phyloP scores from a whole-genome alignment of 2,888 invertebrate genomes.

The Sialis fuliginosa region DNA sequence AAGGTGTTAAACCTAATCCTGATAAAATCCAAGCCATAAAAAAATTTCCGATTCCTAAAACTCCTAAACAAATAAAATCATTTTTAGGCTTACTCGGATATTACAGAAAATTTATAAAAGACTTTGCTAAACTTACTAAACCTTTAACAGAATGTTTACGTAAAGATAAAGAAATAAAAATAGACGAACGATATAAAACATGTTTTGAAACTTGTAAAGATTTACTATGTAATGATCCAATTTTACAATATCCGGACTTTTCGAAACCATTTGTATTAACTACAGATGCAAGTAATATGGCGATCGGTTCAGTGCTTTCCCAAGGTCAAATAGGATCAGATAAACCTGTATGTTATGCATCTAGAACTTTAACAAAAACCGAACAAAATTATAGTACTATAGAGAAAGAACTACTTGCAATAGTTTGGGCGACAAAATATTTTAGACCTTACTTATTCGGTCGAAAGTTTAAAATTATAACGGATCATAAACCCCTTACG shows the following conservation, averaged over 20 bases:
- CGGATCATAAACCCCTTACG: conserved; percentile 17
- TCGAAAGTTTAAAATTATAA: conserved; percentile 14
- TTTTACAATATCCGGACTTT: conserved; percentile 15
- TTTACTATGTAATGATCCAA: not conserved
- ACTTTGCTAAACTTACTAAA: not conserved
- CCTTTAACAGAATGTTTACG: conserved; percentile 3
- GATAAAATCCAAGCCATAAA: conserved; percentile 14
- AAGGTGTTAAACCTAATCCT: conserved; percentile 17
- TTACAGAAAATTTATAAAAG: conserved; percentile 5
- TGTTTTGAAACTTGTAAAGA: conserved; percentile 3
- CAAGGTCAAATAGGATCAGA: conserved; percentile 11
- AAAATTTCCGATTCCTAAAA: conserved; percentile 12
- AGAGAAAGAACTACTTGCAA: conserved; percentile 9
- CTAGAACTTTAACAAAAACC: conserved; percentile 12
- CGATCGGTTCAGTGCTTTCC: conserved; percentile 13
- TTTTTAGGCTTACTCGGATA: conserved; percentile 13
- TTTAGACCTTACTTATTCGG: conserved; percentile 10
- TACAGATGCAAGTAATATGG: conserved; percentile 14
- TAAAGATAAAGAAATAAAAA: conserved; percentile 3
- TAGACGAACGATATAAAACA: not conserved
- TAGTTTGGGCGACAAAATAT: conserved; percentile 8
- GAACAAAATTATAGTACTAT: conserved; percentile 8
- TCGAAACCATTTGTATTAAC: conserved; percentile 14
- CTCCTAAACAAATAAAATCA: conserved; percentile 14
- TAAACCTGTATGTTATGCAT: conserved; percentile 14